Base-by-base conservation (phyloP, 2,797 vertebrate species). In the Buphagus erythrorhynchus region DNA sequence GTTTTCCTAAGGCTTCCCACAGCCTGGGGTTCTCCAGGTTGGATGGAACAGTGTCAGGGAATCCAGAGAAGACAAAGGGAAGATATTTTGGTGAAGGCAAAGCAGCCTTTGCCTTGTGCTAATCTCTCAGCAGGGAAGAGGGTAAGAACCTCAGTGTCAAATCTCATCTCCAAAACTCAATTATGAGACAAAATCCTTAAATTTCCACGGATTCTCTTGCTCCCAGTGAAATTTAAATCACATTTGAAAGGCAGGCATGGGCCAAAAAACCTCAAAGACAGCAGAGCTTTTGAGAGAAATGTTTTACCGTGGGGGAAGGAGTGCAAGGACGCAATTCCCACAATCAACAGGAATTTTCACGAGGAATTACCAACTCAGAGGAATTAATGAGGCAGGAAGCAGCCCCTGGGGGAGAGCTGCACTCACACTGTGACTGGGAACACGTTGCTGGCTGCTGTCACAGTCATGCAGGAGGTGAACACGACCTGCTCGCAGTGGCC, bases 341-440 rank as follows among this genome's bases (percentile, higher is more conserved):
- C 0, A 6, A 40, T 4, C 35, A 26, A 21, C 25, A 54, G 16
- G 42, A 63, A 79, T 0, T 3, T 58, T 45, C 45, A 65, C 1
- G 11, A 48, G 65, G 52, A 88, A 11, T 35, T 8, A 35, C 29
- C 26, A 61, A 10, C 51, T 81, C 51, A 38, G 74, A 84, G 67
- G 59, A 43, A 72, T 38, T 13, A 48, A n/a, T 13, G 68, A 71
- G 40, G 7, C 49, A 28, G 17, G 40, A 26, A 38, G 13, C 45
- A 79, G 63, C 2, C 49, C 31, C 6, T 6, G 43, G 62, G 63
- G 68, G 36, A 40, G 19, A 1, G 31, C 25, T 5, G 63, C 67
- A 98, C 99, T 99, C 98, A 99, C 99, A 99, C 98, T 65, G 99
- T 99, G 97, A 99, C 99, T 2, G 99, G 99, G 96, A 99, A 99